A percentile compares a stretch with the other conserved stretches of the same genome.
These are phyloP conservation scores for Porites australiensis DNA, from an alignment of 64 coral and sea anemone species.

Conservation along the genomic window DNA sequence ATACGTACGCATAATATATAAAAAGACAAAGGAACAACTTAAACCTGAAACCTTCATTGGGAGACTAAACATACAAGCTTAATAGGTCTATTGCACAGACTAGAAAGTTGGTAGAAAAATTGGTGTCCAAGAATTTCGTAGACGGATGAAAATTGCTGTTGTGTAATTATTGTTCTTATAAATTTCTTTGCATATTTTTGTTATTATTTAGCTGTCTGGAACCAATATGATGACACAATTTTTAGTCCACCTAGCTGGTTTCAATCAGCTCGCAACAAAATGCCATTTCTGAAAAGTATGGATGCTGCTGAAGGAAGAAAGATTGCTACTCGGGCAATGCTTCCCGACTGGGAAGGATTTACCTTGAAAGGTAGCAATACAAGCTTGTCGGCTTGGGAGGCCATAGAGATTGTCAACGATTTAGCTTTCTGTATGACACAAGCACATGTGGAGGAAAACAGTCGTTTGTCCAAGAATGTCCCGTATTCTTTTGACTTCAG, in stretches of 20 bases:
- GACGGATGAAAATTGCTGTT: no score
- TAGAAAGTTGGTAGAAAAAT: no score
- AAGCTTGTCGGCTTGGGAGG: constrained; percentile 34
- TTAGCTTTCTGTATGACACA: constrained; percentile 49
- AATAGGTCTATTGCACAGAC: no score
- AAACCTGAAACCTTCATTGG: no score
- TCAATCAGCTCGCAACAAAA: not conserved
- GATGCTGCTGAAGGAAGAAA: constrained; percentile 43
- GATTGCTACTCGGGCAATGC: constrained; percentile 54
- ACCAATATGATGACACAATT: constrained; percentile 56
- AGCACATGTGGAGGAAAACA: not conserved
- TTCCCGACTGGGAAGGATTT: constrained; percentile 38
- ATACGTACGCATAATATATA: no score
- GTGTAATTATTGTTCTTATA: no score
- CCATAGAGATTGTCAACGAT: not conserved
- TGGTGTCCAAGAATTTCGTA: no score
- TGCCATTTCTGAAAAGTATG: constrained; percentile 22
- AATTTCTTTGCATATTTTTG: not conserved
- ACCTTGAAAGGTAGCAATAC: not conserved
- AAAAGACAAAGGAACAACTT: no score
- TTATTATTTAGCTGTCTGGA: constrained; percentile 2
- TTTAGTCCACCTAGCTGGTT: not conserved
- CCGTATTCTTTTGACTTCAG: constrained; percentile 13
- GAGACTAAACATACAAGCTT: no score
- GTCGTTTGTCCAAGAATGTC: not conserved